These are phyloP conservation scores for Dasysyrphus tricinctus DNA, from an alignment of 2,888 invertebrate species.

Conservation along the genomic window DNA sequence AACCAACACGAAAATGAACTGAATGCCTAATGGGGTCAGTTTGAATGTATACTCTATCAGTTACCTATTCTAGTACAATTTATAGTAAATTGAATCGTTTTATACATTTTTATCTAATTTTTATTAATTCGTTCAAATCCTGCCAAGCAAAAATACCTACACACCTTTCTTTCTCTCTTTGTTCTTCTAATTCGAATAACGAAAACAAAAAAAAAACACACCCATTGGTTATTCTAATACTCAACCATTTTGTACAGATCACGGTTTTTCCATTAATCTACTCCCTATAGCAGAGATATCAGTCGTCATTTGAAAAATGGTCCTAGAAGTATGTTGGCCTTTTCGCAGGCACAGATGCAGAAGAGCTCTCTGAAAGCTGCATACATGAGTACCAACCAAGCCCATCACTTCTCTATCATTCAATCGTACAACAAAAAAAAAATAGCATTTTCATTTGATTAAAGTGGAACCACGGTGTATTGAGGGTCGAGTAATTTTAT, in stretches of 20 bases:
- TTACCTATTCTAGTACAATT: too few species aligned
- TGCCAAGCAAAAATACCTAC: neutral
- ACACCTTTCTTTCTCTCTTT: neutral
- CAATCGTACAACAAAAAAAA: slow-evolving; percentile 13
- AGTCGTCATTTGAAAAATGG: slow-evolving; percentile 38
- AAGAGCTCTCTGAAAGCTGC: slow-evolving; percentile 40
- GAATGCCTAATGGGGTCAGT: too few species aligned
- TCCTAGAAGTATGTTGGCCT: slow-evolving; percentile 15
- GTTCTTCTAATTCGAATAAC: neutral
- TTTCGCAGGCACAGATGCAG: slow-evolving; percentile 36
- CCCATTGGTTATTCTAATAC: slow-evolving; percentile 35
- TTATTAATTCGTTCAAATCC: neutral
- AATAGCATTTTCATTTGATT: slow-evolving; percentile 50
- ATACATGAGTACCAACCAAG: slow-evolving; percentile 1
- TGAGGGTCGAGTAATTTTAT: slow-evolving; percentile 16
- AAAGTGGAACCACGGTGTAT: slow-evolving; percentile 35
- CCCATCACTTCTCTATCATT: slow-evolving; percentile 36
- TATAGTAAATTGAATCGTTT: too few species aligned
- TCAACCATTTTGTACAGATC: slow-evolving; percentile 39
- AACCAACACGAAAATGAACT: too few species aligned
- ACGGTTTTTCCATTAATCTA: slow-evolving; percentile 46
- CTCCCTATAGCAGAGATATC: slow-evolving; percentile 8
- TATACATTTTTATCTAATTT: neutral
- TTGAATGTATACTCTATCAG: too few species aligned
- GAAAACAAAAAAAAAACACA: neutral